These are phyloP conservation scores for Crocallis elinguaria DNA, from an alignment of 2,888 invertebrate species.

Conservation along the genomic window DNA sequence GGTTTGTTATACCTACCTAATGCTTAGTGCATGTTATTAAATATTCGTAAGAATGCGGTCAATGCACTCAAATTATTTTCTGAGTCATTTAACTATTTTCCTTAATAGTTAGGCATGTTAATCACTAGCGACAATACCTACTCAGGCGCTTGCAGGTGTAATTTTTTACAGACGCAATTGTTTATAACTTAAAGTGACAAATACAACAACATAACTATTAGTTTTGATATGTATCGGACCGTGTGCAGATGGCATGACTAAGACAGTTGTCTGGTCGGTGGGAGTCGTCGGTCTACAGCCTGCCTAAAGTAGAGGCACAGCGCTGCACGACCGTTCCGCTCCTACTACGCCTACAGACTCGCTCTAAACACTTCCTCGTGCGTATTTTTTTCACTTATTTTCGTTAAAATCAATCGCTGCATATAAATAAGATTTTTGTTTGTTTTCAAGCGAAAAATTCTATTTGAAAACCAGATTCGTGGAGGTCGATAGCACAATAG, in stretches of 20 bases:
- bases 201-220: background rate
- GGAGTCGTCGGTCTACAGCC: conserved; percentile 31
- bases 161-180: background rate
- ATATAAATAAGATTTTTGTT: conserved; percentile 21
- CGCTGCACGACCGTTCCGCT: conserved; percentile 64
- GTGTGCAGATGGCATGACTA: too few species aligned
- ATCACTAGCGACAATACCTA: background rate
- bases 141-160: background rate
- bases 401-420: conserved; percentile 15
- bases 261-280: background rate
- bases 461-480: conserved; percentile 13
- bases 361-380: conserved; percentile 68
- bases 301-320: conserved; percentile 52
- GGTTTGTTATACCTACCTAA: too few species aligned
- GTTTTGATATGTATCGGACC: too few species aligned
- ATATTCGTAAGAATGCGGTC: conserved; percentile 2
- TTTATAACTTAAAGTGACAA: background rate
- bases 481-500: conserved; percentile 24
- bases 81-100: background rate
- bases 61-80: background rate
- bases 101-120: background rate
- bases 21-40: too few species aligned
- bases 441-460: conserved; percentile 20
- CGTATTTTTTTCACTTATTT: conserved; percentile 35
- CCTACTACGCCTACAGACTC: conserved; percentile 66